Evolutionary conservation across 2,797 vertebrate species (phyloP), one percentile per base, ranked within the genome.

Genomic region (Leuciscus waleckii): DNA sequence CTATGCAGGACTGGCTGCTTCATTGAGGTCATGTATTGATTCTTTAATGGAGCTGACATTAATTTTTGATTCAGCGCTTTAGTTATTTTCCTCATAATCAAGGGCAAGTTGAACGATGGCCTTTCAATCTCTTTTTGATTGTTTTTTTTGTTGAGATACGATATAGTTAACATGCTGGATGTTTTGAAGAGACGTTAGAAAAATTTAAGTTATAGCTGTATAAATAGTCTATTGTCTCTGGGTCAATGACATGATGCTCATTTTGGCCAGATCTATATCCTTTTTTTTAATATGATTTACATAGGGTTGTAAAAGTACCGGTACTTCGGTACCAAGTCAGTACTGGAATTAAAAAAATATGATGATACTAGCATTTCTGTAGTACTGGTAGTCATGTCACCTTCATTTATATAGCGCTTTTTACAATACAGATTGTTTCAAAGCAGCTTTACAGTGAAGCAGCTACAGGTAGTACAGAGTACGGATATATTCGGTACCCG

Each of bases 1-100:
- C 78, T 71, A 51, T 73, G 73, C 49, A 87, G 78, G 63, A 80
- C 77, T 70, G 32, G 61, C 79, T 75, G 46, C 87, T 85, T 85
- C 77, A 58, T 85, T 88, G 83, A 85, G 75, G 87, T 79, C 75
- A 56, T 79, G 56, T 88, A 88, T 88, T 79, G 87, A 88, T 88
- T 85, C 69, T 85, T 75, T 88, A 88, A 88, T 88, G 81, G 84
- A 83, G 74, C 69, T 88, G 75, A 85, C 83, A 88, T 88, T 85
- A 82, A 82, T 85, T 79, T 88, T 85, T 83, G 81, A 85, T 85
- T 69, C 80, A 54, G 68, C n/a, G 74, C 75, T 79, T 88, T 88
- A 80, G 63, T 81, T 83, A 85, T 88, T 85, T 83, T 83, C 49
- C 68, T 51, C 68, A 85, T 79, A 85, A 85, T 79, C 77, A 85